Evolutionary conservation across 2,888 invertebrate genomes (phyloP), one percentile per base, ranked within the genome.

Genomic region (Conchocele bisecta): DNA sequence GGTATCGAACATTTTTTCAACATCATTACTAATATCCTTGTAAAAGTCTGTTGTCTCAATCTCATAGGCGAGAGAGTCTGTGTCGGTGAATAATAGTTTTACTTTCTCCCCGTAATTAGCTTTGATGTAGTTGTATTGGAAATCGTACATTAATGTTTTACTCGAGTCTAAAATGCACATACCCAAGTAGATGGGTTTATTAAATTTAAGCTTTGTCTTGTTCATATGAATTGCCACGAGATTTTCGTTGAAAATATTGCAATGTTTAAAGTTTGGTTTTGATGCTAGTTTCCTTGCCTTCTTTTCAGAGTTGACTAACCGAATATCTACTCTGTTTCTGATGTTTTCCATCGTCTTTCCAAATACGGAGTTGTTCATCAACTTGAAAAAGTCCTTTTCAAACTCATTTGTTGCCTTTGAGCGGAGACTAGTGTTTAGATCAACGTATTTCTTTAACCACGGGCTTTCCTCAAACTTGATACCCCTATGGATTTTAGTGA

Each of bases 121-220:
- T 64, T 83, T 87, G 48, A 90, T 78, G 41, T 80, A 85, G 64
- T 85, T 78, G 65, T 89, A 91, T 54, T 79, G 59, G 35, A 90
- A 91, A 29, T 89, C 83, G 72, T 61, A 72, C 60, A 67, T 71
- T 3, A 59, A 29, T 1, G 39, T 33, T 35, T 72, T 68, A 11
- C 58, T 57, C 2, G 68, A 15, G n/a, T 68, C 67, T 24, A 73
- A 46, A 39, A 73, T 58, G 37, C 41, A 57, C 15, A 57, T 35
- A 1, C 91, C 91, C 2, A 88, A 74, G 67, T 91, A 91, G 28
- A 92, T 86, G 1, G 91, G 91, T 83, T 90, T 90, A 79, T 90
- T 83, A 41, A 88, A 87, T 17, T 79, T 13, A 6, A 64, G 46
- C 48, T 54, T 64, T 20, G 46, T 53, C 37, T 75, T 69, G 20